Evolutionary conservation across 2,797 vertebrate species (phyloP).

Genomic region (Carduelis carduelis): DNA sequence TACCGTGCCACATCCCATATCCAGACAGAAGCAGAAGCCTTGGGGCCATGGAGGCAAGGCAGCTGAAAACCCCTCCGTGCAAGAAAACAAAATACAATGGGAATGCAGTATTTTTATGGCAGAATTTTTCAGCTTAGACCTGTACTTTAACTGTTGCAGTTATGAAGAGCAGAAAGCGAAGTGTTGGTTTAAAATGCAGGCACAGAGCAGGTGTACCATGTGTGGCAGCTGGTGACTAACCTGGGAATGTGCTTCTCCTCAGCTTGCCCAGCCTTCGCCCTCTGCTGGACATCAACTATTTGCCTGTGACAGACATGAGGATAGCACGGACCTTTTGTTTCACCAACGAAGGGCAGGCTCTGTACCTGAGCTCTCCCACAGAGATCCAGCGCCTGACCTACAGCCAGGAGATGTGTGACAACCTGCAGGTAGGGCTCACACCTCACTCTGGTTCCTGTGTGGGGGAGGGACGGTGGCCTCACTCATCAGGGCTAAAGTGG

Average conservation of each 20-base stretch:
- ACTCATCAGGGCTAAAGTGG: rapidly evolving
- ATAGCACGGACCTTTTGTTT: slow-evolving; percentile 99
- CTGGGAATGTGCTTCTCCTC: slow-evolving; percentile 2
- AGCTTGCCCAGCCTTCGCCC: slow-evolving; percentile 97
- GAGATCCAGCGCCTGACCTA: slow-evolving; percentile 97
- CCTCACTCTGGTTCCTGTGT: background rate
- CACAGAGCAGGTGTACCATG: background rate
- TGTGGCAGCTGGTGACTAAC: background rate
- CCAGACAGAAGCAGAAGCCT: background rate
- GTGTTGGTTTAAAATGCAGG: background rate
- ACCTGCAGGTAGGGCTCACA: slow-evolving; percentile 86
- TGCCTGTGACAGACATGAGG: slow-evolving; percentile 96
- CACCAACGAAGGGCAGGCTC: slow-evolving; percentile 91
- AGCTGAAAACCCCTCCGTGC: background rate
- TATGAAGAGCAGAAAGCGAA: background rate
- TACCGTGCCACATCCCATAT: background rate
- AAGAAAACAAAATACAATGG: background rate
- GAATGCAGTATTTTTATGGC: background rate
- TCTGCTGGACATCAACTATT: slow-evolving; percentile 92
- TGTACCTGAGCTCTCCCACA: slow-evolving; percentile 96
- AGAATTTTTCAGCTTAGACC: background rate
- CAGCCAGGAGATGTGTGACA: slow-evolving; percentile 98
- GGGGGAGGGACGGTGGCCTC: background rate
- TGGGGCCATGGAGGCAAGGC: background rate
- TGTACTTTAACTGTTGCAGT: background rate